Conservation (phyloP, 2,113 vertebrate species). For the Melanotaenia duboulayi region DNA sequence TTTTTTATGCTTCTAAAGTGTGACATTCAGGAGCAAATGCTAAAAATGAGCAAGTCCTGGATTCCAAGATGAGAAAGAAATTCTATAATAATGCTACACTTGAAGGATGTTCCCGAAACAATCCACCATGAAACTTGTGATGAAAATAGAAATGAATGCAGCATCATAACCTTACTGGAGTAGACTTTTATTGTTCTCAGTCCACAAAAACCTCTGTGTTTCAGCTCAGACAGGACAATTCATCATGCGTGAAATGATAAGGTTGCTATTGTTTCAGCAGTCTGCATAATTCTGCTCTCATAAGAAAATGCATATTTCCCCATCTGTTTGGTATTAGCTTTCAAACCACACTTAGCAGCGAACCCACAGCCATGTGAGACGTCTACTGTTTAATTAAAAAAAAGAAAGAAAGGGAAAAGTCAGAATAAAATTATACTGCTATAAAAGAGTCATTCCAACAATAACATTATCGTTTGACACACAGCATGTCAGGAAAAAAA, state of each 20-base stretch:
- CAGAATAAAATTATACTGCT: slow-evolving; percentile 74
- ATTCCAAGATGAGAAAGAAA: slow-evolving; percentile 27
- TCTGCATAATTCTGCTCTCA: slow-evolving; percentile 61
- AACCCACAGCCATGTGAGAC: slow-evolving; percentile 75
- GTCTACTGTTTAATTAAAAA: slow-evolving; percentile 78
- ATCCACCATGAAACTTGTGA: slow-evolving; percentile 5
- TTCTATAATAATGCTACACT: slow-evolving; percentile 39
- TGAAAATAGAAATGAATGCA: slow-evolving; percentile 8
- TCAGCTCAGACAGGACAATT: slow-evolving; percentile 47
- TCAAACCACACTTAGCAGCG: slow-evolving; percentile 74
- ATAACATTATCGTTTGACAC: slow-evolving; percentile 84
- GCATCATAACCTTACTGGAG: slow-evolving; percentile 22
- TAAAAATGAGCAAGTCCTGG: slow-evolving; percentile 26
- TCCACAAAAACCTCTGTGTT: slow-evolving; percentile 25
- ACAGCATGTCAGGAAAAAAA: slow-evolving; percentile 66
- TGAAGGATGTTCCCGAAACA: slow-evolving; percentile 40
- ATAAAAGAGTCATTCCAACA: slow-evolving; percentile 80
- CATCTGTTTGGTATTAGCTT: slow-evolving; percentile 81
- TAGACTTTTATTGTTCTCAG: slow-evolving; percentile 26
- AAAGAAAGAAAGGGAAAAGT: slow-evolving; percentile 62
- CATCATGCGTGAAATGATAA: slow-evolving; percentile 51
- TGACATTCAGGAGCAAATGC: slow-evolving; percentile 28
- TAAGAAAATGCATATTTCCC: slow-evolving; percentile 72
- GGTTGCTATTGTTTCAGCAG: slow-evolving; percentile 57
- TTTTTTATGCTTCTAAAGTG: slow-evolving; percentile 37